Evolutionary conservation across 2,113 vertebrate species (phyloP), one percentile per base, ranked within the genome.

Genomic region (Hypocryptadius cinnamomeus): DNA sequence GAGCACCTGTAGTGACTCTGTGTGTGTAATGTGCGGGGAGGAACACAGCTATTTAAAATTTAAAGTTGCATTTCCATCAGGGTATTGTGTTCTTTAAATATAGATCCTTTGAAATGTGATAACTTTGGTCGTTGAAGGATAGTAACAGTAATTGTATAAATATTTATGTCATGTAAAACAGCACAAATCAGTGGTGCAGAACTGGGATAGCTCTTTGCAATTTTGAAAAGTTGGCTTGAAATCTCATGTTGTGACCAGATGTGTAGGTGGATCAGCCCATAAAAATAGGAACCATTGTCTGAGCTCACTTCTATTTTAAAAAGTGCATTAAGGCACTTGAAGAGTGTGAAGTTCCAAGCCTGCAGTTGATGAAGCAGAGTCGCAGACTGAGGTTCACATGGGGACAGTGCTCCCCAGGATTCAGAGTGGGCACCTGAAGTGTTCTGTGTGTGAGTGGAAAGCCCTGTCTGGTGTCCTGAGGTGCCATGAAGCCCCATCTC

Each of bases 351-450:
- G 37, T 42, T 79, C 59, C 44, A 27, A 54, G 39, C 11, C 35
- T 23, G 40, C 8, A 3, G 44, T 19, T 70, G 3, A 3, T 33
- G 74, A 13, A 15, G 7, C 17, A 25, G 77, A 33, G 18, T 1
- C 24, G n/a, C 18, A 22, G 51, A 2, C n/a, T 6, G 68, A 23
- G 42, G 33, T 40, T 70, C 39, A n/a, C 27, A 1, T 0, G 1
- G 14, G 31, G 15, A 56, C 28, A 66, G 37, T 3, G 45, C 37
- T 85, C 27, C 1, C 48, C 63, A 2, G 28, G 0, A 2, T 9
- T 37, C 6, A 3, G 7, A 11, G 65, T 1, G 39, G 51, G 48
- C 7, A 5, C 53, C 2, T 0, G 0, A 4, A 3, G 3, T 2
- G 0, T 28, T 50, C 1, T 17, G 35, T 23, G 66, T 1, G 5